Percentiles rank a stretch among this genome's conserved stretches.
phyloP scores from a whole-genome alignment of 2,888 invertebrate species.

The Plusia festucae region DNA sequence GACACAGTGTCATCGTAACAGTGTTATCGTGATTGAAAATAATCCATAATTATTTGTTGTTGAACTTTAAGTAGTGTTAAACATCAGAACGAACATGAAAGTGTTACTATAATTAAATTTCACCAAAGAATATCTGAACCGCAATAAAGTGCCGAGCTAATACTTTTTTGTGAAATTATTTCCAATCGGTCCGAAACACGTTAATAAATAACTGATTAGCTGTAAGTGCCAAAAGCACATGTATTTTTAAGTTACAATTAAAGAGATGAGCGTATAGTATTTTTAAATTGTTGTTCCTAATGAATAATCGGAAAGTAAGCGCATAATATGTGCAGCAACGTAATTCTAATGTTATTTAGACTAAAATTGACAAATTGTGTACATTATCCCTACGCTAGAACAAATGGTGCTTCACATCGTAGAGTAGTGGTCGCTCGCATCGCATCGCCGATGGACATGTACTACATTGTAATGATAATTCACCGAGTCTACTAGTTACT shows the following conservation, averaged over 20 bases:
- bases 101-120: slow-evolving; percentile 60
- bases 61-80: slow-evolving; percentile 52
- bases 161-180: slow-evolving; percentile 54
- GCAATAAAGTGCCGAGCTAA: slow-evolving; percentile 55
- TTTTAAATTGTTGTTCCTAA: slow-evolving; percentile 88
- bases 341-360: slow-evolving; percentile 85
- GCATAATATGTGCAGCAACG: slow-evolving; percentile 77
- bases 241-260: slow-evolving; percentile 81
- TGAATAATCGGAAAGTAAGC: slow-evolving; percentile 82
- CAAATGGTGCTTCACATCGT: slow-evolving; percentile 89
- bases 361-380: slow-evolving; percentile 85
- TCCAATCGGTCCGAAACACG: slow-evolving; percentile 50
- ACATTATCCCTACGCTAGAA: slow-evolving; percentile 89
- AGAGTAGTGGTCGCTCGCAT: slow-evolving; percentile 75
- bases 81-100: slow-evolving; percentile 53
- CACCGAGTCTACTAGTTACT: slow-evolving; percentile 86
- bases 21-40: slow-evolving; percentile 41
- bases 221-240: slow-evolving; percentile 87
- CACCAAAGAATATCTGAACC: slow-evolving; percentile 78
- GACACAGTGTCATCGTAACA: slow-evolving; percentile 31
- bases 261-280: slow-evolving; percentile 84
- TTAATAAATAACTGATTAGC: slow-evolving; percentile 71
- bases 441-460: slow-evolving; percentile 51
- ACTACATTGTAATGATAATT: slow-evolving; percentile 79
- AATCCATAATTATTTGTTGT: slow-evolving; percentile 47